phyloP scores from a whole-genome alignment of 1,140 invertebrate genomes.

The Palaemon carinicauda region DNA sequence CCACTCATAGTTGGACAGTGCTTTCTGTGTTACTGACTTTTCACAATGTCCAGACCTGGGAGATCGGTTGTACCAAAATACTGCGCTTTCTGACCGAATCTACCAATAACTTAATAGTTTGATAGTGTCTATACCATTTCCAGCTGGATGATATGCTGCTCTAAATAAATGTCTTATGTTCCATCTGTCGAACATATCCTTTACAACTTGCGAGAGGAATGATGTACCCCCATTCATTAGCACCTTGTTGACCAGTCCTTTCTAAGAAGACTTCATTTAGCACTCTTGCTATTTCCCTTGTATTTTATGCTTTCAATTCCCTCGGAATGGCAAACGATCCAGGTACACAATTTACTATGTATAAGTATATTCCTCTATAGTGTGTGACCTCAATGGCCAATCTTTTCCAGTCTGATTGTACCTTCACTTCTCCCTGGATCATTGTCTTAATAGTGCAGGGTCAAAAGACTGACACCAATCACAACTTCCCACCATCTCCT shows the following conservation, averaged over 20 bases:
- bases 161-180: slow-evolving; percentile 14
- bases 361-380: not conserved
- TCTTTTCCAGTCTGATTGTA: not conserved
- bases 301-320: no score
- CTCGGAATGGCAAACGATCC: no score
- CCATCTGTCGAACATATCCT: slow-evolving; percentile 18
- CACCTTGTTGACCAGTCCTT: not conserved
- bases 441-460: not conserved
- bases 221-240: not conserved
- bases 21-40: not conserved
- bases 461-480: slow-evolving; percentile 8
- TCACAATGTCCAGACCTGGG: not conserved
- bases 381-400: slow-evolving; percentile 6
- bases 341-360: not conserved
- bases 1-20: not conserved
- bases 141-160: slow-evolving; percentile 3
- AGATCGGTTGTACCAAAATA: not conserved
- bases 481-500: not conserved
- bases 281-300: no score
- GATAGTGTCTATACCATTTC: slow-evolving; percentile 18
- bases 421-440: not conserved
- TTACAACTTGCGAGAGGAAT: not conserved
- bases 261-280: slow-evolving; percentile 7
- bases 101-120: slow-evolving; percentile 3
- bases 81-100: not conserved